A percentile compares a stretch with the other conserved stretches of the same genome.
Evolutionary conservation across 2,888 invertebrate genomes (phyloP).

Genomic region (Cheiracanthium punctorium): DNA sequence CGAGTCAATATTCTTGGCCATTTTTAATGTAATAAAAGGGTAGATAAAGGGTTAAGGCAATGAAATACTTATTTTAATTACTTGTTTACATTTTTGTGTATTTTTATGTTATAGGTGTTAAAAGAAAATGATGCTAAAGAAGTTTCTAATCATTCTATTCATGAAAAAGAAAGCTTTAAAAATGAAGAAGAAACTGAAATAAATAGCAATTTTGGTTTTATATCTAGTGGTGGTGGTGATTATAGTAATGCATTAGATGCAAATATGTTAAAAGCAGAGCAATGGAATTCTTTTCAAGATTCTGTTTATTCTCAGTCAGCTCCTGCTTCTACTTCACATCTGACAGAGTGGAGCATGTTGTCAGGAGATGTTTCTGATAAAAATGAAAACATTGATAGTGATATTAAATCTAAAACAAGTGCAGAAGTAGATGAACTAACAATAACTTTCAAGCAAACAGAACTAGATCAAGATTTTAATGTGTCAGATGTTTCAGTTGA

Average conservation of each 20-base stretch:
- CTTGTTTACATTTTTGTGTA: too few species aligned
- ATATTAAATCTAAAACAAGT: neutral
- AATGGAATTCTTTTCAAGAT: conserved; percentile 31
- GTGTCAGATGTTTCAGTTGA: conserved; percentile 88
- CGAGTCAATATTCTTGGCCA: too few species aligned
- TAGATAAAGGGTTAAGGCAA: too few species aligned
- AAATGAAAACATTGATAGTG: neutral
- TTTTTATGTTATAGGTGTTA: conserved; percentile 14
- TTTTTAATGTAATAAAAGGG: too few species aligned
- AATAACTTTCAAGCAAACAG: neutral
- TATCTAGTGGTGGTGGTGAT: conserved; percentile 16
- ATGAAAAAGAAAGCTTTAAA: conserved; percentile 21
- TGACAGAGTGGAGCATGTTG: conserved; percentile 23
- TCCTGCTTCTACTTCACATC: conserved; percentile 48
- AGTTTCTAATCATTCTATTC: neutral
- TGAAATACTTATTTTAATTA: too few species aligned
- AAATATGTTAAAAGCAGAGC: conserved; percentile 1
- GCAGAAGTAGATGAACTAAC: neutral
- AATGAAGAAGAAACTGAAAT: conserved; percentile 28
- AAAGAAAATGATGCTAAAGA: conserved; percentile 48
- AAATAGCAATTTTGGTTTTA: conserved; percentile 19
- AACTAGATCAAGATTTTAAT: conserved; percentile 70
- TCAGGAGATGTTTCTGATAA: neutral
- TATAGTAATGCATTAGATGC: neutral
- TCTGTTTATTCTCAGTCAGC: conserved; percentile 55